A percentile compares a stretch with the other conserved stretches of the same genome.
phyloP scores from a whole-genome alignment of 1,140 invertebrate species.

The Monomorium pharaonis region DNA sequence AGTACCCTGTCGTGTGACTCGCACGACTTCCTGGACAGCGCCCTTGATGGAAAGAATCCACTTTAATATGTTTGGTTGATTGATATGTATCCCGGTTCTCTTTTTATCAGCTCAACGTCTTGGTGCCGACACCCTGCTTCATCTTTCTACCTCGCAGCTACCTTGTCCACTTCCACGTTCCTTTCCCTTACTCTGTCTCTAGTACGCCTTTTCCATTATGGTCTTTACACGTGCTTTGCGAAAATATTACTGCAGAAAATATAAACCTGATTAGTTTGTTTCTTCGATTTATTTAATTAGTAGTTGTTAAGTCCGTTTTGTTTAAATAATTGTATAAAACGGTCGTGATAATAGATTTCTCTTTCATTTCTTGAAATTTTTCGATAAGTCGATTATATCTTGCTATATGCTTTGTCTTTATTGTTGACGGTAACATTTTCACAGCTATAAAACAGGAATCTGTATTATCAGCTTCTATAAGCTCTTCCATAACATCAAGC shows the following conservation, averaged over 20 bases:
- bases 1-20: too few species aligned
- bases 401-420: neutral
- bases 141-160: too few species aligned
- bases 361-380: constrained; percentile 28
- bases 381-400: constrained; percentile 51
- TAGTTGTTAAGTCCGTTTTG: neutral
- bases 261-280: neutral
- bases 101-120: too few species aligned
- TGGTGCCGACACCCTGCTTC: too few species aligned
- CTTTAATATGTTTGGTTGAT: too few species aligned
- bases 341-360: constrained; percentile 48
- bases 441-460: constrained; percentile 63
- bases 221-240: too few species aligned
- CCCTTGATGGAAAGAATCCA: too few species aligned
- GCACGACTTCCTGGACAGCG: too few species aligned
- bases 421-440: constrained; percentile 24
- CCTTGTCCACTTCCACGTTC: too few species aligned
- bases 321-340: constrained; percentile 22
- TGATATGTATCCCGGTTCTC: too few species aligned
- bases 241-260: neutral
- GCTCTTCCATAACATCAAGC: constrained; percentile 49
- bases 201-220: too few species aligned
- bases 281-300: neutral
- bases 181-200: too few species aligned
- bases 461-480: constrained; percentile 12